phyloP scores from a whole-genome alignment of 2,113 vertebrate genomes.

The Penelope pileata region DNA sequence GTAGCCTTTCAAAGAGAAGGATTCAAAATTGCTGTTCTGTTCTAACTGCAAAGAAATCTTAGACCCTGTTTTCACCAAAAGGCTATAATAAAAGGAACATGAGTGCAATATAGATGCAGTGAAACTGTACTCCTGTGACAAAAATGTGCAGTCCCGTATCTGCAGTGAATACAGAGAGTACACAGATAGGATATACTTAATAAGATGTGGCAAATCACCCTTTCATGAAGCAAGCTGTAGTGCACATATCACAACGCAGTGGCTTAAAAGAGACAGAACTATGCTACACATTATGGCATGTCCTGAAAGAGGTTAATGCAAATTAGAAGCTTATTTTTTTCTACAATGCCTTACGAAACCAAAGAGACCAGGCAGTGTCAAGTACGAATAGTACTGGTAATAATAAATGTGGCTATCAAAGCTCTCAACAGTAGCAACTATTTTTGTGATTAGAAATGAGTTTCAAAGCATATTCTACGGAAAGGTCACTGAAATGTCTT shows the following conservation, averaged over 20 bases:
- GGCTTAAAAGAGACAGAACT: background rate
- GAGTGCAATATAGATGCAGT: background rate
- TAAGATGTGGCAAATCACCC: background rate
- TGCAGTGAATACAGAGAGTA: background rate
- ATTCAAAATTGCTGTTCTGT: background rate
- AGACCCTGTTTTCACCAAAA: background rate
- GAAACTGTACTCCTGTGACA: background rate
- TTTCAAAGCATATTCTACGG: background rate
- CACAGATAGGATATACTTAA: background rate
- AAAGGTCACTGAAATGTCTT: background rate
- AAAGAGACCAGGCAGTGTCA: background rate
- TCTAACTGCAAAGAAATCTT: background rate
- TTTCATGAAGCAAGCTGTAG: background rate
- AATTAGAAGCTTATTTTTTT: background rate
- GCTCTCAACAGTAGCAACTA: background rate
- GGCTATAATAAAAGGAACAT: background rate
- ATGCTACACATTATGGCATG: background rate
- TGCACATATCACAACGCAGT: background rate
- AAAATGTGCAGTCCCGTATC: background rate
- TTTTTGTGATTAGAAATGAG: background rate
- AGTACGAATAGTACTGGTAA: background rate
- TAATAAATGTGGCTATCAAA: background rate
- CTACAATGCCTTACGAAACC: background rate
- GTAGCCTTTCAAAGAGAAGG: background rate
- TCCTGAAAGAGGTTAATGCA: background rate